Evolutionary conservation across 2,113 vertebrate species (phyloP).

Genomic region (Microcebus lehilahytsara): DNA sequence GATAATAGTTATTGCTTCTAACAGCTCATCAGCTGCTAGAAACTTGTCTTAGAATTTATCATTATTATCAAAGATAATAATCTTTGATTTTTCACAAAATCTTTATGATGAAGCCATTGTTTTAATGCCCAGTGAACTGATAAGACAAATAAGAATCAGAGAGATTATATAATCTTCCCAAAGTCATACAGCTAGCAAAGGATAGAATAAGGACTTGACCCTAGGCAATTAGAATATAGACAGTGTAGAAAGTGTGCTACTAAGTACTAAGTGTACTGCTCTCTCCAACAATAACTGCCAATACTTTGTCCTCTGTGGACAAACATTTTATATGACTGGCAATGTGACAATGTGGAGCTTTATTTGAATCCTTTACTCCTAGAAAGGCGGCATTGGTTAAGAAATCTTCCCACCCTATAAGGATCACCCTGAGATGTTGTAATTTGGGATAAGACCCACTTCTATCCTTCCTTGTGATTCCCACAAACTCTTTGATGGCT

Average conservation of each 20-base stretch:
- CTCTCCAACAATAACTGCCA: not conserved
- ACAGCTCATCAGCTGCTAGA: not conserved
- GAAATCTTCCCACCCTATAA: not conserved
- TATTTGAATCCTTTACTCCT: not conserved
- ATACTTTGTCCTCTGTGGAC: not conserved
- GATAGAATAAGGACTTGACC: not conserved
- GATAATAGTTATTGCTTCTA: not conserved
- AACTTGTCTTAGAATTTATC: not conserved
- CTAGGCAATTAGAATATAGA: not conserved
- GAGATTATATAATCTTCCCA: not conserved
- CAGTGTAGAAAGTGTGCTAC: not conserved
- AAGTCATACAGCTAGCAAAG: not conserved
- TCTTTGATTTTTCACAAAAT: not conserved
- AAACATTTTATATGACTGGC: not conserved
- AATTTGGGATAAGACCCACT: not conserved
- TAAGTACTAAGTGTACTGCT: too few species aligned
- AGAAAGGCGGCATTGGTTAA: not conserved
- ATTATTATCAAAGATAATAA: not conserved
- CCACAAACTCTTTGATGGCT: not conserved
- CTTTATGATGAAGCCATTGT: not conserved
- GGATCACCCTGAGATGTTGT: not conserved
- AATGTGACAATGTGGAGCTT: not conserved
- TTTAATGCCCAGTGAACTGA: not conserved
- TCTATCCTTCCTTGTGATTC: not conserved
- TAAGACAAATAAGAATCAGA: constrained; percentile 34